Percentiles rank a stretch among this genome's conserved stretches.
Evolutionary conservation across 2,797 vertebrate genomes (phyloP).

Genomic region (Rhinoraja longicauda): DNA sequence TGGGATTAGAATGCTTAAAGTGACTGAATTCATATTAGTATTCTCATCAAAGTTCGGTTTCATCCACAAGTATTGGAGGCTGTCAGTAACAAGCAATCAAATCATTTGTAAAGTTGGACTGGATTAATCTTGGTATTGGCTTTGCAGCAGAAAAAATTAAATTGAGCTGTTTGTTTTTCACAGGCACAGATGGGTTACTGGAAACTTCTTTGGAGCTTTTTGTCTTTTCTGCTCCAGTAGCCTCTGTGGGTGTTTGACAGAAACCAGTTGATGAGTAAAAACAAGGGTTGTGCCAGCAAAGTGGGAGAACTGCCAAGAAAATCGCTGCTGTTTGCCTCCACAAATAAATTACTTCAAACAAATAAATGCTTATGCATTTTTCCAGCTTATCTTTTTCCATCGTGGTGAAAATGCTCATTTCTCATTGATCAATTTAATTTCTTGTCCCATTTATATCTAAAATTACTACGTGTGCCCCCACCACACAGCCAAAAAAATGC

Average conservation of each 20-base stretch:
- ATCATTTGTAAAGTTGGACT: neutral
- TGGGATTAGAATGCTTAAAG: neutral
- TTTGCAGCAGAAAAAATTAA: neutral
- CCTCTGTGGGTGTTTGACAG: neutral
- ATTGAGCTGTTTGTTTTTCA: neutral
- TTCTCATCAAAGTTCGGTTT: neutral
- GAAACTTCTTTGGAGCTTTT: neutral
- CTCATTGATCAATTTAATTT: neutral
- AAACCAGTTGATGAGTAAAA: neutral
- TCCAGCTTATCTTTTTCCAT: neutral
- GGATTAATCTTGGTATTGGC: neutral
- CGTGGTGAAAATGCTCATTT: neutral
- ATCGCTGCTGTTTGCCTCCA: neutral
- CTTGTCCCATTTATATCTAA: neutral
- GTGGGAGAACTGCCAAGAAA: neutral
- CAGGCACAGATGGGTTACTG: neutral
- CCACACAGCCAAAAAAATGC: neutral
- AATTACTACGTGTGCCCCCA: neutral
- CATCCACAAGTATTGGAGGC: neutral
- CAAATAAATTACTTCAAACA: neutral
- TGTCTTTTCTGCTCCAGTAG: neutral
- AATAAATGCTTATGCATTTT: neutral
- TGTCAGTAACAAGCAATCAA: neutral
- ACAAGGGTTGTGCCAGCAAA: neutral
- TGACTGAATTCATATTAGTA: neutral